Evolutionary conservation across 2,888 invertebrate genomes (phyloP).

Genomic region (Archaeoteleia sp.): DNA sequence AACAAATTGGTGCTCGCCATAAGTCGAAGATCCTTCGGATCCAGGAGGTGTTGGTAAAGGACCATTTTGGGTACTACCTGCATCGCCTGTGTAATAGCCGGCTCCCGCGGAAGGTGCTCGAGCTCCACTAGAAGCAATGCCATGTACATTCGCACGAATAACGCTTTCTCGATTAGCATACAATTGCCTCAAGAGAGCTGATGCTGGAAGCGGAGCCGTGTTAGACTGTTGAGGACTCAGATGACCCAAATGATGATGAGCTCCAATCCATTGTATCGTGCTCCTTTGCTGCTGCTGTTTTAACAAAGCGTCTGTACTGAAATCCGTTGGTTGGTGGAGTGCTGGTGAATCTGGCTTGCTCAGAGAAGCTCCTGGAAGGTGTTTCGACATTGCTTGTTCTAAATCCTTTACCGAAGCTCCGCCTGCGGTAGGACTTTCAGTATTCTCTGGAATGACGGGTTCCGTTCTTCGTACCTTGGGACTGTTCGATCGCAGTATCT

Average conservation of each 20-base stretch:
- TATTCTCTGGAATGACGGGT: constrained; percentile 39
- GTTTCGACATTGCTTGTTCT: constrained; percentile 97
- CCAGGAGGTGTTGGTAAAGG: constrained; percentile 93
- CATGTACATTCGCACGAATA: constrained; percentile 89
- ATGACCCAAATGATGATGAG: constrained; percentile 81
- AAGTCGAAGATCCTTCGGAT: constrained; percentile 86
- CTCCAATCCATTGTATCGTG: constrained; percentile 96
- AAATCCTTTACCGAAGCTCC: constrained; percentile 88
- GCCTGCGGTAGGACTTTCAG: constrained; percentile 60
- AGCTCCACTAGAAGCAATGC: constrained; percentile 75
- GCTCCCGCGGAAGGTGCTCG: constrained; percentile 66
- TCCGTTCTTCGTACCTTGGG: constrained; percentile 67
- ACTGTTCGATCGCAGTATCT: constrained; percentile 68
- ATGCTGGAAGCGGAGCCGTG: constrained; percentile 85
- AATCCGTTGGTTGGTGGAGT: constrained; percentile 87
- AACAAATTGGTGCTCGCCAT: constrained; percentile 81
- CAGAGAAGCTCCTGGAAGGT: constrained; percentile 81
- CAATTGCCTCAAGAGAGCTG: constrained; percentile 90
- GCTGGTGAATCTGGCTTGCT: constrained; percentile 76
- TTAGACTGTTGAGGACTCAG: constrained; percentile 78
- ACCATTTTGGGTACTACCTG: constrained; percentile 78
- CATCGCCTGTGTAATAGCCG: constrained; percentile 66
- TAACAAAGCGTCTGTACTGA: constrained; percentile 88
- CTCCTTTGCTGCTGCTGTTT: constrained; percentile 87
- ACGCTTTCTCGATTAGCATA: constrained; percentile 94